Conservation (phyloP, 30 jellyfish, hydroid and myxozoan species). For the Hydractinia echinata region DNA sequence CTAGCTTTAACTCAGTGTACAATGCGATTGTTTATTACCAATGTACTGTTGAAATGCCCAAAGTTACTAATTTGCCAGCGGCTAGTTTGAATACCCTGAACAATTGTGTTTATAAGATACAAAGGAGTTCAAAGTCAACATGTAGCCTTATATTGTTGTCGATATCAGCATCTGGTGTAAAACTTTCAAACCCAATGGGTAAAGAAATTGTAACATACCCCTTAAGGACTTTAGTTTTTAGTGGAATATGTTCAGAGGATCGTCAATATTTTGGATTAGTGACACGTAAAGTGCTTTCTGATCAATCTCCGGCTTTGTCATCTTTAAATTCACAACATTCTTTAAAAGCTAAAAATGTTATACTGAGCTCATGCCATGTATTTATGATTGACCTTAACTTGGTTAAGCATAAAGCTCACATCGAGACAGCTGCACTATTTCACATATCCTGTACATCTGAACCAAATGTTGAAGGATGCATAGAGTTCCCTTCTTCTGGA, state of each 20-base stretch:
- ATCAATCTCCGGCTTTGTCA: slow-evolving; percentile 15
- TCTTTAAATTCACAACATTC: slow-evolving; percentile 7
- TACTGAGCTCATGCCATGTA: slow-evolving; percentile 60
- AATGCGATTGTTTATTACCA: slow-evolving; percentile 48
- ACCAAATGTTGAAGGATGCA: slow-evolving; percentile 30
- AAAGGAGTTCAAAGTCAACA: slow-evolving; percentile 9
- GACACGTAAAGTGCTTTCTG: slow-evolving; percentile 41
- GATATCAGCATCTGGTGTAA: slow-evolving; percentile 48
- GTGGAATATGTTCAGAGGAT: slow-evolving; percentile 70
- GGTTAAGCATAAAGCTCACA: slow-evolving; percentile 45
- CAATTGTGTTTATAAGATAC: slow-evolving; percentile 37
- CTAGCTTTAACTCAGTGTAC: not conserved
- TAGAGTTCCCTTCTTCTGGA: slow-evolving; percentile 56
- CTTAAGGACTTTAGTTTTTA: slow-evolving; percentile 44
- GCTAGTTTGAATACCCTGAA: slow-evolving; percentile 51
- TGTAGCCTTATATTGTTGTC: slow-evolving; percentile 29
- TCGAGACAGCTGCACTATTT: slow-evolving; percentile 41
- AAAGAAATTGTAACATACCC: slow-evolving; percentile 57
- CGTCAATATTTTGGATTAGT: slow-evolving; percentile 65
- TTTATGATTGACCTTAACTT: slow-evolving; percentile 62
- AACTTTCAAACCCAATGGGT: slow-evolving; percentile 30
- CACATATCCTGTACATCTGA: slow-evolving; percentile 39
- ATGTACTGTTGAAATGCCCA: slow-evolving; percentile 69
- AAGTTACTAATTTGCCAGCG: slow-evolving; percentile 31
- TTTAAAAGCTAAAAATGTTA: not conserved